These are phyloP conservation scores for Aphelenchoides fujianensis DNA, from an alignment of 1,140 invertebrate genomes.

Conservation along the genomic window DNA sequence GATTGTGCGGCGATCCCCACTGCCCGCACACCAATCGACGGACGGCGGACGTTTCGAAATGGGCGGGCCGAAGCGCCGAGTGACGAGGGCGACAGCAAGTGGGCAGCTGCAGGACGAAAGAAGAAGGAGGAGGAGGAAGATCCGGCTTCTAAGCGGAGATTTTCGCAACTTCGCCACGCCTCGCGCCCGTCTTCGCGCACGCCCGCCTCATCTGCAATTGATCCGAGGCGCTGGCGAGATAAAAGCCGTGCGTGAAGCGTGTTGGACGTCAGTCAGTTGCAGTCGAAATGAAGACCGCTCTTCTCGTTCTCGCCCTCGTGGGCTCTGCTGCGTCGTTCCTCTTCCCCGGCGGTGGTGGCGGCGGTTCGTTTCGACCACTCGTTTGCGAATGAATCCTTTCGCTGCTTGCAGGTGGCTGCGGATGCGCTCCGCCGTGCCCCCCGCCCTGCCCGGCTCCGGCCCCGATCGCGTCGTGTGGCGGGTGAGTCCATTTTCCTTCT, in stretches of 20 bases:
- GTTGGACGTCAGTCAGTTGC: too few relatives aligned
- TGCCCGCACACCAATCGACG: too few relatives aligned
- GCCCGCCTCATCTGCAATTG: background rate
- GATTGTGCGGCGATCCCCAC: too few relatives aligned
- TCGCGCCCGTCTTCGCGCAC: background rate
- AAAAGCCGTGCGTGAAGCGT: too few relatives aligned
- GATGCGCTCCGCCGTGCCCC: background rate
- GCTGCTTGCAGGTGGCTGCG: background rate
- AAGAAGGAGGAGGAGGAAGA: too few relatives aligned
- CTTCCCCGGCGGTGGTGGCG: constrained; percentile 18
- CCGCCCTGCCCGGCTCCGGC: too few relatives aligned
- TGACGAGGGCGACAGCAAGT: too few relatives aligned
- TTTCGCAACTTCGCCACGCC: constrained; percentile 2
- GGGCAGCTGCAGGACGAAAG: too few relatives aligned
- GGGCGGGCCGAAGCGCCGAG: too few relatives aligned
- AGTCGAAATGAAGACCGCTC: constrained; percentile 16
- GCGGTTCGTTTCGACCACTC: constrained; percentile 1
- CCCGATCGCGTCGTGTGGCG: too few relatives aligned
- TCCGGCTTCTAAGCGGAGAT: background rate
- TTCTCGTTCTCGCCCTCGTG: constrained; percentile 20
- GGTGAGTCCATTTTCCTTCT: too few relatives aligned
- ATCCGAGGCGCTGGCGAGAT: background rate
- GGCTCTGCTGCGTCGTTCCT: constrained; percentile 20
- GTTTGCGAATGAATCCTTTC: background rate
- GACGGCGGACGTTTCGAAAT: too few relatives aligned